Evolutionary conservation across 2,113 vertebrate species (phyloP), one percentile per base, ranked within the genome.

Genomic region (Microtus montanus): DNA sequence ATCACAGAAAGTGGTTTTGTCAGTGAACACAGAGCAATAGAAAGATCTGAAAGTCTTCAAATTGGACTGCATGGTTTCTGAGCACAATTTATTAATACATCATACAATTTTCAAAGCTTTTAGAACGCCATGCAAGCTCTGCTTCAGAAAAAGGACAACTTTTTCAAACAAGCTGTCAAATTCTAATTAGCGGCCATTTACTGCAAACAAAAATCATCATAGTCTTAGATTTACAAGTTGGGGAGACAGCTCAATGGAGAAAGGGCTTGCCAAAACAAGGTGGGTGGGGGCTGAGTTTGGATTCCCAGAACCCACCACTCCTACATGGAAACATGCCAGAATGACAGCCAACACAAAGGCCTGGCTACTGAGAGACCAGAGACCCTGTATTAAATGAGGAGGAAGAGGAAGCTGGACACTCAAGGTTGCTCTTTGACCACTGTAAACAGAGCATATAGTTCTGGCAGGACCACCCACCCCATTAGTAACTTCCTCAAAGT

Each of bases 141-240:
- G 10, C 78, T 96, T 74, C 28, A 33, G 26, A 2, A 1, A 13
- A 54, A 17, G 52, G 15, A 35, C 10, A 66, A 12, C 1, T 1
- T 74, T 91, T 92, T 93, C 49, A 92, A 93, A 78, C 22, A 89
- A 73, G 19, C 30, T 75, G 63, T 74, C 15, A 87, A 89, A 82
- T 58, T 49, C 17, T 30, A 86, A 63, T 88, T 86, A 30, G 35
- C 14, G 3, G 17, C 7, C 2, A 74, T 20, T 89, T 84, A 83
- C 41, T 24, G 74, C 12, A 75, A 80, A 89, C 58, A 92, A 83
- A 86, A 78, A 58, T 13, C 12, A 7, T 35, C 66, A 28, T 5
- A 49, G 33, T 74, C 33, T 12, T 28, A 85, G 54, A 75, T 13
- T 58, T 77, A 7, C 13, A 41, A 74, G 41, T 70, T 63, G 17